These are phyloP conservation scores for Drosophila insularis DNA, from an alignment of 1,140 invertebrate species.

Conservation along the genomic window DNA sequence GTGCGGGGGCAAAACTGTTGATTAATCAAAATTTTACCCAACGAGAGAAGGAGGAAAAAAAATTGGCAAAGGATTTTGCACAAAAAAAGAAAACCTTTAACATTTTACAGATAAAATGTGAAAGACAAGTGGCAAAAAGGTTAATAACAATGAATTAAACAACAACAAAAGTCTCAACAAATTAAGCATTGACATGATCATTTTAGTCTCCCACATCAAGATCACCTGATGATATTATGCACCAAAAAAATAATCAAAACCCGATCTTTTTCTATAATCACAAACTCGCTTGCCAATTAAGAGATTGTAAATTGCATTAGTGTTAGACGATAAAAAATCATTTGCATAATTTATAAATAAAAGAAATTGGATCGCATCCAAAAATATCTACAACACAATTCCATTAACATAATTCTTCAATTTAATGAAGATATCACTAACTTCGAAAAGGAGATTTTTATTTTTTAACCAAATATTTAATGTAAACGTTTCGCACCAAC, in stretches of 20 bases:
- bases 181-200: constrained; percentile 3
- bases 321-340: neutral
- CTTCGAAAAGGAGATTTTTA: neutral
- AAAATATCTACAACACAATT: neutral
- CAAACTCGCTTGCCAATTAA: neutral
- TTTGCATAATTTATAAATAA: constrained; percentile 3
- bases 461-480: neutral
- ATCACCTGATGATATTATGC: constrained; percentile 7
- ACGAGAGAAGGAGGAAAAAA: neutral
- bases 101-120: neutral
- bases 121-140: neutral
- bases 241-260: neutral
- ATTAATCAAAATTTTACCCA: neutral
- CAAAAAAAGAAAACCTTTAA: neutral
- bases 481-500: constrained; percentile 1
- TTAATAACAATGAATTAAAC: constrained; percentile 1
- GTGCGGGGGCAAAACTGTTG: neutral
- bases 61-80: neutral
- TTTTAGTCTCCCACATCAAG: neutral
- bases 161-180: neutral
- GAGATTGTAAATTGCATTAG: constrained; percentile 3
- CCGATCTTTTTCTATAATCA: constrained; percentile 1
- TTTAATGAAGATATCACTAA: neutral
- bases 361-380: neutral
- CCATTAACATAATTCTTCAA: neutral